Base-by-base conservation (phyloP, 23 tunicate species). In the Halocynthia aurantium region DNA sequence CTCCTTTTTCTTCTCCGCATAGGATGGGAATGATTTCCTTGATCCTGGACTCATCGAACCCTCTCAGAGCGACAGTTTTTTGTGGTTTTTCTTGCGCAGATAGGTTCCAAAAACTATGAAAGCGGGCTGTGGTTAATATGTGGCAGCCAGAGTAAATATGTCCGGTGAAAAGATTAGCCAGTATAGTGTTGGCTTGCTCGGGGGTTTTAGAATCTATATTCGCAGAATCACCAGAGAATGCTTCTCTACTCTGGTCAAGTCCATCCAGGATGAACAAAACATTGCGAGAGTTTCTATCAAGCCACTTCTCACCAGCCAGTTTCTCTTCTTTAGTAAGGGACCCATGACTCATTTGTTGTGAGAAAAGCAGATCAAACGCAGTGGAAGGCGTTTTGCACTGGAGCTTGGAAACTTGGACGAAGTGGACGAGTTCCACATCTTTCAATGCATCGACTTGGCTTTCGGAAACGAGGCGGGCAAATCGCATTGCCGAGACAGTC, bases 311-410 rank as follows among this genome's bases (percentile, higher is more conserved):
- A 10, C 17, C 70, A 8, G 13, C 15, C 15, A 20, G 17, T 8
- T 65, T 11, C 18, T 5, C 0, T 9, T 15, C 10, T 10, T 65
- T 49, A 65, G 70, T 44, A 65, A 65, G 70, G 10, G 70, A 65
- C 9, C 70, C 70, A 31, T 31, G 44, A 31, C 44, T 4, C 9
- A 65, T 44, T 15, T 65, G 70, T 65, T 65, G 70, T 9, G 31
- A 40, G 31, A 65, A 65, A 11, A 65, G 70, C 22, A 65, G 70
- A 65, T 65, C 70, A 65, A 65, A 65, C 22, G 70, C 17, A 65
- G 70, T 65, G 22, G 70, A 10, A 20, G 10, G 22, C 10, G 15
- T 9, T 10, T 65, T 2, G 13, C 17, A 9, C 50, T 65, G 9
- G 10, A 65, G 31, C 70, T 65, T 65, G 9, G 70, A 65, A 65